phyloP scores from a whole-genome alignment of 2,797 vertebrate species.

The Falco cherrug region DNA sequence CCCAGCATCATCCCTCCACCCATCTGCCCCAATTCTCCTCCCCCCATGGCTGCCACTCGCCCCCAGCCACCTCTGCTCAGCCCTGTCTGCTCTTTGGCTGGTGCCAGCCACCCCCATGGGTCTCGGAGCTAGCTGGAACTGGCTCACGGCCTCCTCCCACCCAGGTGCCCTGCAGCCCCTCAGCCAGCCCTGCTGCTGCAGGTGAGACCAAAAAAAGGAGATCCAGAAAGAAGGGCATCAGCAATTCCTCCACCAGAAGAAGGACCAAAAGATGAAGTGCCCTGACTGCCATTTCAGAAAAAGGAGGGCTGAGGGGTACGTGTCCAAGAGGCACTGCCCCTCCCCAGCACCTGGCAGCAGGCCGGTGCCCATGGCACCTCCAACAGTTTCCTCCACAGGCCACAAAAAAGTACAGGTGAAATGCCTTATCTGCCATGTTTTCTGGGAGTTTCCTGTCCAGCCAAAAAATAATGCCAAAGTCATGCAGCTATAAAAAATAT shows the following conservation, averaged over 20 bases:
- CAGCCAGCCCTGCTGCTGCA: not conserved
- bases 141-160: accelerated
- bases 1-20: not conserved
- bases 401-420: not conserved
- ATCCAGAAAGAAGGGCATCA: not conserved
- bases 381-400: not conserved
- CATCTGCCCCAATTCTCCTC: not conserved
- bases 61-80: accelerated
- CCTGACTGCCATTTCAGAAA: not conserved
- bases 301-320: not conserved
- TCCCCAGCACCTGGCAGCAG: not conserved
- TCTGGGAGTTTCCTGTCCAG: not conserved
- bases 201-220: not conserved
- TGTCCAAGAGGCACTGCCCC: not conserved
- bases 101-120: accelerated
- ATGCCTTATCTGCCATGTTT: not conserved
- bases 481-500: not conserved
- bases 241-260: not conserved
- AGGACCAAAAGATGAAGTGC: not conserved
- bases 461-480: not conserved
- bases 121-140: not conserved
- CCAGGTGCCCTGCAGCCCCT: accelerated
- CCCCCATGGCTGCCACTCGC: accelerated
- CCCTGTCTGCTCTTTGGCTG: not conserved
- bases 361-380: not conserved